These are phyloP conservation scores for Psittacula echo DNA, from an alignment of 2,797 vertebrate genomes.

Conservation along the genomic window DNA sequence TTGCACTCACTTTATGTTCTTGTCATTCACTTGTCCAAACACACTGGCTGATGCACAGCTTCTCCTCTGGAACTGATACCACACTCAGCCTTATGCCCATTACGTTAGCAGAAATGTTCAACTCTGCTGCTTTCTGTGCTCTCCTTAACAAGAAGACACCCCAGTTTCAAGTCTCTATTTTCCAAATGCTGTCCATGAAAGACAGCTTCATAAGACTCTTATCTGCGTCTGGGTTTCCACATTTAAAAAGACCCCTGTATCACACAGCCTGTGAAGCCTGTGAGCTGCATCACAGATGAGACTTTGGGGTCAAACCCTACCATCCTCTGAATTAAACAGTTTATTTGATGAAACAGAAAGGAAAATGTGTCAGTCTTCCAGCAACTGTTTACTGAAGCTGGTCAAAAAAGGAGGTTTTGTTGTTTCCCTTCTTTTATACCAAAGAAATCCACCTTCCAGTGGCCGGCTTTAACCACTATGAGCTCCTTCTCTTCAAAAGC, in stretches of 20 bases:
- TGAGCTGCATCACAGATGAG: not conserved
- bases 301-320: not conserved
- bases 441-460: not conserved
- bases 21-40: not conserved
- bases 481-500: not conserved
- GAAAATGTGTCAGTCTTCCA: not conserved
- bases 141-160: not conserved
- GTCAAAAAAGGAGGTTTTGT: not conserved
- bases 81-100: not conserved
- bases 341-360: not conserved
- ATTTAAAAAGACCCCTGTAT: not conserved
- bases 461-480: not conserved
- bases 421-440: not conserved
- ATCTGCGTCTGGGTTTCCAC: not conserved
- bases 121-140: not conserved
- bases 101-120: not conserved
- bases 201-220: not conserved
- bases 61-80: not conserved
- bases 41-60: rapidly evolving
- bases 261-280: not conserved
- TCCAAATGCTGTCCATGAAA: not conserved
- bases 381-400: not conserved
- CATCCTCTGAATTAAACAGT: not conserved
- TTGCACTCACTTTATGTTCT: not conserved
- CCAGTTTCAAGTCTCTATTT: not conserved